Evolutionary conservation across 2,113 vertebrate species (phyloP).

Genomic region (Podarcis muralis): DNA sequence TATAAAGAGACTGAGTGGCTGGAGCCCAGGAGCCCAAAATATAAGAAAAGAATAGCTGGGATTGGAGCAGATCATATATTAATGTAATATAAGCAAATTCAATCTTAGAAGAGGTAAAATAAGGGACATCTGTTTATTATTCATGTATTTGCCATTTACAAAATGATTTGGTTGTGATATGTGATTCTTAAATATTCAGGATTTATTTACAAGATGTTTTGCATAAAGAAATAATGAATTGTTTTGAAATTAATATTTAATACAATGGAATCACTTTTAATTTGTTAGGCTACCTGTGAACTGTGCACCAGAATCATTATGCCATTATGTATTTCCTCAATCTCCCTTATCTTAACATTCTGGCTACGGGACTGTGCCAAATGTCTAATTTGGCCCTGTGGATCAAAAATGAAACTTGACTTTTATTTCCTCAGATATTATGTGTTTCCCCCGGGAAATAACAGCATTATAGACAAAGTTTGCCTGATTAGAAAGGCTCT

Average conservation of each 20-base stretch:
- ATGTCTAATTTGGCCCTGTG: not conserved
- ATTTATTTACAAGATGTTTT: too few species aligned
- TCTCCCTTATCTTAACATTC: not conserved
- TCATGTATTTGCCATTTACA: too few species aligned
- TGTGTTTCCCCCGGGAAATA: not conserved
- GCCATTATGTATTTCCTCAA: not conserved
- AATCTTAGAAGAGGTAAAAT: too few species aligned
- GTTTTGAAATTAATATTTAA: not conserved
- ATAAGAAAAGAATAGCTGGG: too few species aligned
- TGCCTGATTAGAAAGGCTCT: not conserved
- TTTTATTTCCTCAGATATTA: rapidly evolving
- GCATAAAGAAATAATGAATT: too few species aligned
- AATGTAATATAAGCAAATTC: too few species aligned
- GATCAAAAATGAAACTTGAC: not conserved
- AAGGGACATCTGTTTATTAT: too few species aligned
- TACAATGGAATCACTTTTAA: not conserved
- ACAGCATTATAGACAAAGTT: not conserved
- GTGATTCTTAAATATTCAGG: too few species aligned
- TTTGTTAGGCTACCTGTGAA: not conserved
- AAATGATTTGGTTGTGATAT: too few species aligned
- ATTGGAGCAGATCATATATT: too few species aligned
- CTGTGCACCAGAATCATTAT: not conserved
- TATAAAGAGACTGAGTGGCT: too few species aligned
- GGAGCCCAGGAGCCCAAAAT: too few species aligned
- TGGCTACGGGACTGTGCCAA: not conserved